A percentile compares a stretch with the other conserved stretches of the same genome.
Evolutionary conservation across 2,797 vertebrate species (phyloP).

Genomic region (Simalia tracyae): DNA sequence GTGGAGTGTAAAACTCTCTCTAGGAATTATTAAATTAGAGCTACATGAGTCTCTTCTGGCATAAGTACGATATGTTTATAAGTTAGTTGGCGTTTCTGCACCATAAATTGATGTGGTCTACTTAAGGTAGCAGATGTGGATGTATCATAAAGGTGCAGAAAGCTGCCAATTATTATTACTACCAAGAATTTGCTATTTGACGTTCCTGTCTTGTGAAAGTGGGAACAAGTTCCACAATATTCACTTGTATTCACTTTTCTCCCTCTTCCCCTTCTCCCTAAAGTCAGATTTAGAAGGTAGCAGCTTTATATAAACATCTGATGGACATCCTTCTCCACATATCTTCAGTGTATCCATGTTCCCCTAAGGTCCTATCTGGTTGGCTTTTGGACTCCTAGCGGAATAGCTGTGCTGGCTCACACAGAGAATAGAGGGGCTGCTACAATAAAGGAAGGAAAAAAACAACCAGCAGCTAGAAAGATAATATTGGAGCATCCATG

Average conservation of each 20-base stretch:
- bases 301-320: not conserved
- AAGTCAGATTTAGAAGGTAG: not conserved
- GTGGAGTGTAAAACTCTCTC: accelerated
- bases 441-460: not conserved
- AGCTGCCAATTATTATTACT: not conserved
- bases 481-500: not conserved
- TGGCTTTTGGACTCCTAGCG: not conserved
- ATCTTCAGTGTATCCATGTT: not conserved
- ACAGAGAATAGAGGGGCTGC: not conserved
- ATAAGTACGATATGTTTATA: not conserved
- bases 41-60: not conserved
- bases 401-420: not conserved
- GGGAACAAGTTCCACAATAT: not conserved
- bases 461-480: not conserved
- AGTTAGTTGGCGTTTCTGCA: not conserved
- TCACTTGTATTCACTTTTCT: not conserved
- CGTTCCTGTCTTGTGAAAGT: not conserved
- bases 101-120: not conserved
- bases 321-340: not conserved
- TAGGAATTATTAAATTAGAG: not conserved
- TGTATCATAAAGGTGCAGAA: not conserved
- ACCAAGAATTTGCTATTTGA: too few species aligned
- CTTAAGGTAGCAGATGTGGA: not conserved
- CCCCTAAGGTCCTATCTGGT: not conserved
- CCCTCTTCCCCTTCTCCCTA: not conserved